Evolutionary conservation across 2,888 invertebrate genomes (phyloP).

Genomic region (Stegana nigrithorax): DNA sequence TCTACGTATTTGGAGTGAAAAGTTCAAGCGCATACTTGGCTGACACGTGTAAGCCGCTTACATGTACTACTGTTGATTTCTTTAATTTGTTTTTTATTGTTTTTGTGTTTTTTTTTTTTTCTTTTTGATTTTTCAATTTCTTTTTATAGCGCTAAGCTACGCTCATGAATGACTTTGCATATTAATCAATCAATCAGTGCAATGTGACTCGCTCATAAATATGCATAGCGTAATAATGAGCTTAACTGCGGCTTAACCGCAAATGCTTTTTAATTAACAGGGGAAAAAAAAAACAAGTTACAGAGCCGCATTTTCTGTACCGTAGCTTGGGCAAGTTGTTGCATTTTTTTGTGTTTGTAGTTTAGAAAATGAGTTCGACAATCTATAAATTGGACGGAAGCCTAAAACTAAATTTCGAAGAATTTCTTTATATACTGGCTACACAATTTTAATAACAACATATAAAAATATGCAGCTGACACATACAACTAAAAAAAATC

Average conservation of each 20-base stretch:
- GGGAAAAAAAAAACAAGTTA: too few species aligned
- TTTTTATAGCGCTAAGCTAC: not conserved
- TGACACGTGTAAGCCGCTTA: not conserved
- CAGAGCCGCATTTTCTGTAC: too few species aligned
- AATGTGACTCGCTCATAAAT: too few species aligned
- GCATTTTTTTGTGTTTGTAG: too few species aligned
- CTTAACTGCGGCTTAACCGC: constrained; percentile 38
- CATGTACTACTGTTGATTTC: not conserved
- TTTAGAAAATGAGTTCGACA: too few species aligned
- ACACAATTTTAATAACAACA: too few species aligned
- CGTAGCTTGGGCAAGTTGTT: not conserved
- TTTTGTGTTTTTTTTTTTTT: not conserved
- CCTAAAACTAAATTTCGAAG: too few species aligned
- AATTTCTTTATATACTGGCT: too few species aligned
- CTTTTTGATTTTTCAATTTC: not conserved
- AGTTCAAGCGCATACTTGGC: constrained; percentile 14
- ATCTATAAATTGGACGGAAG: too few species aligned
- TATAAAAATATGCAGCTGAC: too few species aligned
- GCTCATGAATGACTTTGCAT: constrained; percentile 32
- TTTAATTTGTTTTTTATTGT: not conserved
- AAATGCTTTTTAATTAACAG: not conserved
- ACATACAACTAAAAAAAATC: too few species aligned
- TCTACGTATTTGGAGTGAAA: constrained; percentile 18
- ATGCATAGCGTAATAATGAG: constrained; percentile 39
- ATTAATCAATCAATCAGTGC: constrained; percentile 52